These are phyloP conservation scores for Nilaparvata lugens DNA, from an alignment of 1,140 invertebrate genomes.

Conservation along the genomic window DNA sequence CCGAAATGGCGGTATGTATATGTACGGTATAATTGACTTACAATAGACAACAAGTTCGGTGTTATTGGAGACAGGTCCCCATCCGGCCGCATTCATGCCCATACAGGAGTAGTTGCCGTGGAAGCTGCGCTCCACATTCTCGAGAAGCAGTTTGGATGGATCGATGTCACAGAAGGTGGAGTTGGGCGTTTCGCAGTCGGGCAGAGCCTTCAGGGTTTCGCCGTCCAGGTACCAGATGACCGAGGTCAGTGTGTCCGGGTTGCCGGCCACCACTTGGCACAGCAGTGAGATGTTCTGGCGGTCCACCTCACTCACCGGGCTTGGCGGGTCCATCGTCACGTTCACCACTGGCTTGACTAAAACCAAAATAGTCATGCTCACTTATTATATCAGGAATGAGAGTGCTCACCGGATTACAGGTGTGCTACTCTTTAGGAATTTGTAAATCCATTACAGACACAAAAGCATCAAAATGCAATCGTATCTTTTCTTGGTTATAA, in stretches of 20 bases:
- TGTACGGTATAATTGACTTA: too few species aligned
- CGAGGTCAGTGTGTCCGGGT: conserved; percentile 41
- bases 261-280: conserved; percentile 61
- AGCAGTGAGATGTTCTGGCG: conserved; percentile 68
- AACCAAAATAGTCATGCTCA: conserved; percentile 28
- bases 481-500: too few species aligned
- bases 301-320: conserved; percentile 69
- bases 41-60: conserved; percentile 68
- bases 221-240: conserved; percentile 72
- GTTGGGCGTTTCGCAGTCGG: conserved; percentile 49
- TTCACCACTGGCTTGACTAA: conserved; percentile 66
- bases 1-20: too few species aligned
- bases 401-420: too few species aligned
- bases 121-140: conserved; percentile 70
- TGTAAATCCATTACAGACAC: too few species aligned
- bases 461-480: too few species aligned
- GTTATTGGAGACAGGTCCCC: conserved; percentile 63
- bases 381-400: too few species aligned
- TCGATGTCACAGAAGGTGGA: conserved; percentile 65
- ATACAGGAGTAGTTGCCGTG: conserved; percentile 89
- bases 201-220: conserved; percentile 71
- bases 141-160: conserved; percentile 69
- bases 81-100: conserved; percentile 75
- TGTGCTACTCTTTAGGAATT: too few species aligned
- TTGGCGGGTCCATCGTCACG: conserved; percentile 61